Evolutionary conservation across 2,888 invertebrate species (phyloP).

Genomic region (Disparrhopalites patrizii): DNA sequence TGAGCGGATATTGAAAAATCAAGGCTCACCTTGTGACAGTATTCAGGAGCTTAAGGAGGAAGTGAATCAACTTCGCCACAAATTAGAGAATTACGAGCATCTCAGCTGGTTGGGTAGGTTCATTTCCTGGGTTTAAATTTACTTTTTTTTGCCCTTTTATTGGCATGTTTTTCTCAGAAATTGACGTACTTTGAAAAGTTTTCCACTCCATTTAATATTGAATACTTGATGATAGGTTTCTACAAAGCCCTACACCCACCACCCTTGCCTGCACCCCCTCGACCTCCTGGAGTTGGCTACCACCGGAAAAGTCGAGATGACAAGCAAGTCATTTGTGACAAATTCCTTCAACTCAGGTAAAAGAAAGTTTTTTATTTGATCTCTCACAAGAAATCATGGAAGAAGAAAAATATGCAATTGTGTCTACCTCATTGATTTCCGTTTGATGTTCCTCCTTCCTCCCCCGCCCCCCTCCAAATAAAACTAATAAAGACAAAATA

Average conservation of each 20-base stretch:
- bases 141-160: background rate
- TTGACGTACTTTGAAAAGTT: background rate
- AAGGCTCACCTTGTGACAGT: conserved; percentile 54
- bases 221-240: no score
- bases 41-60: conserved; percentile 59
- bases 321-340: conserved; percentile 46
- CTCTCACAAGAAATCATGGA: no score
- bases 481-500: no score
- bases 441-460: no score
- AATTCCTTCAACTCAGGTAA: conserved; percentile 45
- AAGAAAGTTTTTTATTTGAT: conserved; percentile 1
- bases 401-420: no score
- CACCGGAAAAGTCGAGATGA: conserved; percentile 41
- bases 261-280: conserved; percentile 48
- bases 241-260: conserved; percentile 62
- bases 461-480: no score
- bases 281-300: conserved; percentile 41
- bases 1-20: conserved; percentile 57
- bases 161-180: background rate
- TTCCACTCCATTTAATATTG: background rate
- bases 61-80: conserved; percentile 59
- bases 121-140: background rate
- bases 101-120: conserved; percentile 62
- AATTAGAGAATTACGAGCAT: conserved; percentile 61
- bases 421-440: no score